These are phyloP conservation scores for Atrina japonica DNA, from an alignment of 2,888 invertebrate species.

Conservation along the genomic window DNA sequence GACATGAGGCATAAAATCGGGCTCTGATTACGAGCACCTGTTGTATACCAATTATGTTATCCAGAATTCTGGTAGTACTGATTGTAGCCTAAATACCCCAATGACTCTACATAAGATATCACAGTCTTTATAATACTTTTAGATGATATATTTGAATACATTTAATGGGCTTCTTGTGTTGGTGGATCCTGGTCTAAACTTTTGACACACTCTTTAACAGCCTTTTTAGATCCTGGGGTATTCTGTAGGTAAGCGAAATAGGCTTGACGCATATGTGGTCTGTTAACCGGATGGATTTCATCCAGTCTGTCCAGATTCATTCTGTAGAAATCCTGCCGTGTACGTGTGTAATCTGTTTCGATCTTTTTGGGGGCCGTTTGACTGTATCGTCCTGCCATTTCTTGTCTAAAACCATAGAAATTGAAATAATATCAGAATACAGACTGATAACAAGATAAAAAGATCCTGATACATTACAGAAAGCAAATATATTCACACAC, in stretches of 20 bases:
- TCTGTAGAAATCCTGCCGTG: slow-evolving; percentile 77
- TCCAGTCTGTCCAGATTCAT: slow-evolving; percentile 78
- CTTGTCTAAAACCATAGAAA: slow-evolving; percentile 61
- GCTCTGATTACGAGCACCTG: too few species aligned
- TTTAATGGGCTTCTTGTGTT: slow-evolving; percentile 27
- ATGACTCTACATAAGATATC: too few species aligned
- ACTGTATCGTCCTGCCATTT: slow-evolving; percentile 72
- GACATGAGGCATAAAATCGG: too few species aligned
- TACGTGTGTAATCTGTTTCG: slow-evolving; percentile 75
- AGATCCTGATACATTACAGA: too few species aligned
- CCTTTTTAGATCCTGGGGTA: slow-evolving; percentile 78
- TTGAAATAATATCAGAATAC: not conserved
- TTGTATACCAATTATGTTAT: too few species aligned
- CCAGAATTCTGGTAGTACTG: too few species aligned
- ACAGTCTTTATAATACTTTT: too few species aligned
- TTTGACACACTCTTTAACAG: slow-evolving; percentile 75
- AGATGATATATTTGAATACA: not conserved
- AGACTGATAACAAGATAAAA: not conserved
- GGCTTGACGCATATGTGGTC: slow-evolving; percentile 73
- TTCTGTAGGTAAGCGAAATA: slow-evolving; percentile 80
- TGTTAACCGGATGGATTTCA: slow-evolving; percentile 70
- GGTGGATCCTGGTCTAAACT: slow-evolving; percentile 12
- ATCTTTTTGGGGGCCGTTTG: slow-evolving; percentile 66
- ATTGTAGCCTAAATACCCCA: too few species aligned
- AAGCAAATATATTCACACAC: too few species aligned